Base-by-base conservation (phyloP, 37 sponge, comb jelly and placozoan genomes). In the Cladorhizidae sp. region DNA sequence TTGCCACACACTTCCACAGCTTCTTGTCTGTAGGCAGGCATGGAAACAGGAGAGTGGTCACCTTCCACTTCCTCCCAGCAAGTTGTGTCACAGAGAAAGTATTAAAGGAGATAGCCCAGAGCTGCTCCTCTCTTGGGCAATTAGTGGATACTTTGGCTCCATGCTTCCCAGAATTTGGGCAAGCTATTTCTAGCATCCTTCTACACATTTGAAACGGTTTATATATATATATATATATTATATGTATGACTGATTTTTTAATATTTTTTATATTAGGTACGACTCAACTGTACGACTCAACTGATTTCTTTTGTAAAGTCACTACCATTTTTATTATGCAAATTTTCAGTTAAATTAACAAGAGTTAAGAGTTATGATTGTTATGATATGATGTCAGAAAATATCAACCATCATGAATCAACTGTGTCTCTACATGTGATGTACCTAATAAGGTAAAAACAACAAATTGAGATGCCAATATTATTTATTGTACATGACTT, bases 1-100 rank as follows among this genome's bases (percentile, higher is more conserved):
- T 1, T n/a, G 21, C 45, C 28, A 25, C 32, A 29, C 50, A 64
- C 1, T 25, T 92, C 21, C 77, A 79, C 67, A 67, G 64, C 11
- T 92, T 92, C 79, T 88, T 78, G 67, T 88, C 89, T 59, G 93
- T 76, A 12, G 93, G 88, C 22, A 81, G 67, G 43, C 64, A 43
- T 33, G 57, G 77, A 50, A 73, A 70, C 17, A 80, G 80, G 17
- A 76, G 56, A 23, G 93, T 92, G 33, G 75, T 88, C 28, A 50
- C 89, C 36, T 77, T 74, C 42, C 93, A 92, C 42, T 59, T 88
- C 8, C 41, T 92, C 0, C 86, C 86, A 15, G 77, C 71, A 15
- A 73, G 26, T 31, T 38, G 37, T 0, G 8, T 23, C 17, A 77
- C 58, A 14, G 91, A 90, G 75, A 45, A 78, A 32, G 28, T 5